Conservation (phyloP, 2,888 invertebrate genomes). For the Anthophora plumipes region DNA sequence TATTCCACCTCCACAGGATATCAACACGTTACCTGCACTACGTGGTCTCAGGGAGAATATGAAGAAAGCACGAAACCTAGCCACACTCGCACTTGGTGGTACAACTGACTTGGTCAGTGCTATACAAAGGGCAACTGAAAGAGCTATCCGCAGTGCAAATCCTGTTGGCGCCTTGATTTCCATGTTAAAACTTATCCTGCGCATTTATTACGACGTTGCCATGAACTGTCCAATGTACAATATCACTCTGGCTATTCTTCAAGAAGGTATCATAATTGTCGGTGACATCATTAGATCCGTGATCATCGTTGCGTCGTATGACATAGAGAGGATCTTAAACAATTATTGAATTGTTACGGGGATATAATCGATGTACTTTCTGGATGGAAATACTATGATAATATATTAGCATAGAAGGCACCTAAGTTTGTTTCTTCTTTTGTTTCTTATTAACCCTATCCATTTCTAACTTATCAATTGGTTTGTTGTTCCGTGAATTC, state of each 20-base stretch:
- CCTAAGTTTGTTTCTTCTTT: no score
- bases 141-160: conserved; percentile 54
- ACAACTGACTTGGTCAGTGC: conserved; percentile 53
- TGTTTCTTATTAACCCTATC: no score
- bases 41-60: conserved; percentile 47
- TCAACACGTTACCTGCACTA: neutral
- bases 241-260: neutral
- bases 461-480: no score
- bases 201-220: conserved; percentile 35
- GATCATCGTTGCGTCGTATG: neutral
- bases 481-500: no score
- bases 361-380: no score
- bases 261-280: neutral
- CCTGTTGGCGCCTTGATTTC: conserved; percentile 48
- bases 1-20: neutral
- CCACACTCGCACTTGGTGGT: conserved; percentile 48
- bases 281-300: neutral
- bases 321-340: no score
- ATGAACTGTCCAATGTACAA: neutral
- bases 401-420: no score
- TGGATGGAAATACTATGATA: no score
- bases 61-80: conserved; percentile 55
- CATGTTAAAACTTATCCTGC: conserved; percentile 54
- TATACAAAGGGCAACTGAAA: conserved; percentile 55
- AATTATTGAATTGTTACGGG: no score